Evolutionary conservation across 92 coral and sea anemone genomes (phyloP), one percentile per base, ranked within the genome.

Genomic region (Epizoanthus ramosus): DNA sequence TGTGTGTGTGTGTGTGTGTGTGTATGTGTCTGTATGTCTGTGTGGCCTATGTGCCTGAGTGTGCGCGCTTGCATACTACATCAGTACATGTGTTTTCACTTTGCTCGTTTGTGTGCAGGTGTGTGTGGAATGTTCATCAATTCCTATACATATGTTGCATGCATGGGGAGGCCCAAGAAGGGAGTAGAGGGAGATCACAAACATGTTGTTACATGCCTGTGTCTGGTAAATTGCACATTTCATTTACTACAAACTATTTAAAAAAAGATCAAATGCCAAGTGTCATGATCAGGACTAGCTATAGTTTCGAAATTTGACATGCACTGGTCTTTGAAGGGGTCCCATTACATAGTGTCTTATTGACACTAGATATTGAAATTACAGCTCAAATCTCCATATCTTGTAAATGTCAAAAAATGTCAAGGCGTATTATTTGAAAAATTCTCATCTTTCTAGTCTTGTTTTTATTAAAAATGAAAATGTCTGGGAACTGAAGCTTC

Each of bases 311-410:
- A 18, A 24, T 18, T 14, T 28, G 33, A 31, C 71, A 65, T 67
- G 22, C 72, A 2, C 50, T 67, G 35, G 50, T 33, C 47, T 23
- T 67, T 67, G 72, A 67, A 67, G 72, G 72, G 72, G 72, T 67
- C 72, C 47, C 31, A 67, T 67, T 67, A 28, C 31, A 67, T 67
- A n/a, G n/a, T n/a, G n/a, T n/a, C n/a, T n/a, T n/a, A 33, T 67
- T 67, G 35, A 33, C 72, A 15, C 9, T 67, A 41, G 28, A 16
- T 41, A 33, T 33, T 33, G 21, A 33, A 33, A 19, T 66, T 66
- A 15, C 22, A 22, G 16, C 1, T 66, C 39, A 3, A 12, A 28
- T 67, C 35, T 67, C 37, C 10, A 33, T 28, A 28, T 37, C 31
- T 0, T 19, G 71, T 19, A 50, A 50, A n/a, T 37, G 21, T 67